These are phyloP conservation scores for Coleophora flavipennella DNA, from an alignment of 2,888 invertebrate genomes.

Conservation along the genomic window DNA sequence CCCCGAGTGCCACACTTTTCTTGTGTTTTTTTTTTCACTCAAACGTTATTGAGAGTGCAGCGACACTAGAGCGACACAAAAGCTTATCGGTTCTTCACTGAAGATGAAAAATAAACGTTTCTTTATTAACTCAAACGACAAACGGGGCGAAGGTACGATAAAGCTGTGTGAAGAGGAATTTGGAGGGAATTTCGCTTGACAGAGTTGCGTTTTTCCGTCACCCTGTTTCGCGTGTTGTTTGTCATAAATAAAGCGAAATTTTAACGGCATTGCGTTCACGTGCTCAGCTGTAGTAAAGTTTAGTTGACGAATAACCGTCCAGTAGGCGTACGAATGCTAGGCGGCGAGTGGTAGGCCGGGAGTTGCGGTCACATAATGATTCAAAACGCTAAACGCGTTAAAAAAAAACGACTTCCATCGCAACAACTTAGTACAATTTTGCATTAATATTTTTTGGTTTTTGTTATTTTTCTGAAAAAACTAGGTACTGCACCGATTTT, in stretches of 20 bases:
- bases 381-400: too few species aligned
- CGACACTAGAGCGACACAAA: too few species aligned
- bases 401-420: too few species aligned
- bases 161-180: background rate
- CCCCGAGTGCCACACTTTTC: too few species aligned
- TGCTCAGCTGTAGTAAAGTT: constrained; percentile 49
- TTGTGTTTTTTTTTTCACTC: too few species aligned
- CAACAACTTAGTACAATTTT: too few species aligned
- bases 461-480: too few species aligned
- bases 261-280: constrained; percentile 24
- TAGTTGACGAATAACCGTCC: constrained; percentile 28
- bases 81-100: constrained; percentile 1
- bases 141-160: too few species aligned
- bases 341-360: constrained; percentile 1
- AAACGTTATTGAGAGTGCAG: constrained; percentile 2
- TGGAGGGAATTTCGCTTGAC: background rate
- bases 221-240: background rate
- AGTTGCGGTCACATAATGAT: background rate
- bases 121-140: constrained; percentile 4
- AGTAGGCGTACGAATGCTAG: constrained; percentile 7
- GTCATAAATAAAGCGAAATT: constrained; percentile 19
- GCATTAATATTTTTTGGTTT: too few species aligned
- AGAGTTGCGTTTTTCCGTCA: too few species aligned
- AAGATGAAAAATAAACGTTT: constrained; percentile 4
- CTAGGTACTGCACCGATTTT: too few species aligned